Percentiles rank a stretch among this genome's conserved stretches.
Evolutionary conservation across 2,888 invertebrate genomes (phyloP).

Genomic region (Zele albiditarsus): DNA sequence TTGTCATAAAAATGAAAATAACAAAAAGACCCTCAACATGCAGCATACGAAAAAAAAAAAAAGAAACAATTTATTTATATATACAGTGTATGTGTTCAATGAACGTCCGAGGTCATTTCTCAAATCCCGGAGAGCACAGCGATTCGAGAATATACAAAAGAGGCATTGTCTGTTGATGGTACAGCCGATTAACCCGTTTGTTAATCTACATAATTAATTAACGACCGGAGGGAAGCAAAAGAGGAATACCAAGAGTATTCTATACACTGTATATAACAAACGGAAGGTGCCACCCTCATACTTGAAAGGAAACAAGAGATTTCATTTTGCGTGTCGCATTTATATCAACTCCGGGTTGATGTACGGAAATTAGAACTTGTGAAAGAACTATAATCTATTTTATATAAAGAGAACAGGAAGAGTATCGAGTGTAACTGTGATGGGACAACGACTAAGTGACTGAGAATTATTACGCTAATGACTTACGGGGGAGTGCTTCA

Average conservation of each 20-base stretch:
- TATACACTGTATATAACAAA: background rate
- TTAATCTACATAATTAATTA: constrained; percentile 55
- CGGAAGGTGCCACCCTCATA: background rate
- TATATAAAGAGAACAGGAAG: background rate
- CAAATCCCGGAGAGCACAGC: constrained; percentile 33
- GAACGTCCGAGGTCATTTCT: constrained; percentile 18
- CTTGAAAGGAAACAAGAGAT: constrained; percentile 21
- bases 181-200: constrained; percentile 50
- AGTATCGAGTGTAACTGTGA: constrained; percentile 44
- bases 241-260: constrained; percentile 10
- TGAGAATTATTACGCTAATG: constrained; percentile 68
- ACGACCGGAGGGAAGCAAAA: constrained; percentile 38
- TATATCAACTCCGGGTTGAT: constrained; percentile 12
- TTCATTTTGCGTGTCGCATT: constrained; percentile 23
- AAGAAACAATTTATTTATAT: background rate
- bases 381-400: constrained; percentile 22
- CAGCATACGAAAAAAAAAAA: constrained; percentile 5
- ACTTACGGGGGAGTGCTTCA: constrained; percentile 50
- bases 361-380: constrained; percentile 45
- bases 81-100: constrained; percentile 17
- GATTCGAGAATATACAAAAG: constrained; percentile 45
- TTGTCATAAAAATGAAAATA: constrained; percentile 13
- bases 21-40: background rate
- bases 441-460: constrained; percentile 56
- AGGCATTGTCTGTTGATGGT: constrained; percentile 48